Base-by-base conservation (phyloP, 2,113 vertebrate genomes). In the Ia io region DNA sequence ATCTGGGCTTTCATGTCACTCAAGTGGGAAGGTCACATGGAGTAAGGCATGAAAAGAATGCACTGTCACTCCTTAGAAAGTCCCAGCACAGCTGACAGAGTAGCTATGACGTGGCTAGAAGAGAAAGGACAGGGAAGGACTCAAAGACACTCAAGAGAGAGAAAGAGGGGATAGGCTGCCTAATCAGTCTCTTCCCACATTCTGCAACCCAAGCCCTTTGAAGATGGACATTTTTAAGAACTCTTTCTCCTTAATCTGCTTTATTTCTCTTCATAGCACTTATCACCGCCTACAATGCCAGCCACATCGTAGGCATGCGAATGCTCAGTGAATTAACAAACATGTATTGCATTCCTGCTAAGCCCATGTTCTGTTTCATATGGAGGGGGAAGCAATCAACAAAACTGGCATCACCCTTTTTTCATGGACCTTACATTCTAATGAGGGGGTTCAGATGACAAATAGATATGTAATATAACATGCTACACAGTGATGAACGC, bases 21-120 rank as follows among this genome's bases (percentile, higher is more conserved):
- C 37, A 63, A 91, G 77, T 30, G 40, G 79, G 74, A 91, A 83
- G 20, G 92, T 88, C 91, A 77, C 32, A 82, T 83, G 28, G 49
- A 69, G 69, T 70, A 32, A 77, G 70, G 83, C 83, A 82, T 73
- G 82, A 70, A 51, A 95, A 84, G 67, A 96, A 94, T 53, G 53
- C 11, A 67, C 47, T 9, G 22, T 70, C 40, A 40, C 25, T 59
- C 76, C 53, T 94, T 69, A 42, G 6, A 93, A 82, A 88, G 88
- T 71, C 51, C 47, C 37, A 0, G 23, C 6, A 18, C 69, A 65
- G n/a, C 42, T 28, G 32, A 82, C 47, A 53, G 84, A 32, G 47
- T 32, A 67, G 20, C 47, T 11, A 42, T 0, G 3, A 61, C 56
- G 69, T 7, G 5, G 40, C 18, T 5, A 69, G 35, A 9, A 44